Base-by-base conservation (phyloP, 2,797 vertebrate species). In the Naso thynnoides region DNA sequence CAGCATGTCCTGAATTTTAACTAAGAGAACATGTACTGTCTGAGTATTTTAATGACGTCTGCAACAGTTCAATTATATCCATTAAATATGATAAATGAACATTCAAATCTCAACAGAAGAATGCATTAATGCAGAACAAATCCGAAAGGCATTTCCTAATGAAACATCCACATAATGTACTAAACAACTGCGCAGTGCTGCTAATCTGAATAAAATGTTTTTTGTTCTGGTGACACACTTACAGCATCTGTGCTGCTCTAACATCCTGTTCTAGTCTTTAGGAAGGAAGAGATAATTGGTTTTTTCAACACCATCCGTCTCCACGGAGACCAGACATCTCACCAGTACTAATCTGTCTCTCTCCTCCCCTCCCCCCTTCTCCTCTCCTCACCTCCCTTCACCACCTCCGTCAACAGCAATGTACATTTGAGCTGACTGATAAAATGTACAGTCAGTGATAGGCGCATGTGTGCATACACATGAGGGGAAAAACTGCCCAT, bases 321-420 rank as follows among this genome's bases (percentile, higher is more conserved):
- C 93, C 89, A 92, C 77, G 87, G 91, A 90, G 88, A 91, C 91
- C 79, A 93, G 86, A 89, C 84, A 86, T 91, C 86, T 88, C 85
- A 83, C 82, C 77, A 82, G 76, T 56, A 76, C 88, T 89, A 85
- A 84, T 82, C 84, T 89, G 67, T 74, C 73, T 78, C 86, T 68
- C 71, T 69, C 67, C 57, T n/a, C 47, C 62, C 59, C 26, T 4
- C 54, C 62, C 58, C 60, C 26, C 13, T 15, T 45, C 29, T 33
- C 33, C 56, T 61, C 68, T 59, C 67, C 86, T 85, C 84, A 74
- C 76, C 77, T 84, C 86, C 66, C 67, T 68, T 83, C 82, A 78
- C 59, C 73, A 67, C 62, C 82, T 88, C 86, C 76, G 86, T 90
- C 86, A 89, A 48, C 63, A 19, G 52, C 81, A 83, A 79, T 85